phyloP scores from a whole-genome alignment of 2,888 invertebrate species.

The Sminthurinus aureus region DNA sequence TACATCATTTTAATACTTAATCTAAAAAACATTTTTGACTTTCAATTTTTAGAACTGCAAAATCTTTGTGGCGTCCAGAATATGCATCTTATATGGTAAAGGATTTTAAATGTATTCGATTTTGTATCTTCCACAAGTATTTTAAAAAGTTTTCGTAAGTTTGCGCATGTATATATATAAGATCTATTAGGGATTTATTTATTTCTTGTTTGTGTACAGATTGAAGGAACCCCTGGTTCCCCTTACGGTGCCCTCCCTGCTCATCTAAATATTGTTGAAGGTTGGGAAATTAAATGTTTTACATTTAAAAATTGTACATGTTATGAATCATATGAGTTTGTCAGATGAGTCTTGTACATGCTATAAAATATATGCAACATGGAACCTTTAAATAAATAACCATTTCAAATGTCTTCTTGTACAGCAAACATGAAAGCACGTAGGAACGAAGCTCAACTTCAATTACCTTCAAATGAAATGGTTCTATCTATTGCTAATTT shows the following conservation, averaged over 20 bases:
- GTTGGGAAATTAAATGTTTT: neutral
- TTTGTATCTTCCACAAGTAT: no score
- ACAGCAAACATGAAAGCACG: conserved; percentile 93
- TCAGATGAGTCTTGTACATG: no score
- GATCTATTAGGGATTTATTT: no score
- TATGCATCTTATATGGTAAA: conserved; percentile 93
- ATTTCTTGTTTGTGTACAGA: conserved; percentile 60
- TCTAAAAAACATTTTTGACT: conserved; percentile 21
- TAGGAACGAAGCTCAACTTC: conserved; percentile 74
- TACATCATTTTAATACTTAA: neutral
- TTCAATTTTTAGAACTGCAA: conserved; percentile 69
- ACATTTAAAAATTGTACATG: no score
- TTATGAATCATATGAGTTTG: no score
- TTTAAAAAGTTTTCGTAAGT: no score
- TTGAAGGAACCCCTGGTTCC: conserved; percentile 97
- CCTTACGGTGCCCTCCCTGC: conserved; percentile 94
- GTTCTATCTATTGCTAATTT: conserved; percentile 92
- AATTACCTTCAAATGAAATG: conserved; percentile 78
- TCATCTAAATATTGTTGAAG: conserved; percentile 71
- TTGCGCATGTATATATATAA: no score
- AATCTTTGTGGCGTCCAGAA: conserved; percentile 96
- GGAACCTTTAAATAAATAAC: no score
- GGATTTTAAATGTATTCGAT: neutral
- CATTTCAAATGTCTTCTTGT: no score
- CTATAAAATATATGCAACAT: no score